Evolutionary conservation across 2,888 invertebrate species (phyloP).

Genomic region (Platycheirus albimanus): DNA sequence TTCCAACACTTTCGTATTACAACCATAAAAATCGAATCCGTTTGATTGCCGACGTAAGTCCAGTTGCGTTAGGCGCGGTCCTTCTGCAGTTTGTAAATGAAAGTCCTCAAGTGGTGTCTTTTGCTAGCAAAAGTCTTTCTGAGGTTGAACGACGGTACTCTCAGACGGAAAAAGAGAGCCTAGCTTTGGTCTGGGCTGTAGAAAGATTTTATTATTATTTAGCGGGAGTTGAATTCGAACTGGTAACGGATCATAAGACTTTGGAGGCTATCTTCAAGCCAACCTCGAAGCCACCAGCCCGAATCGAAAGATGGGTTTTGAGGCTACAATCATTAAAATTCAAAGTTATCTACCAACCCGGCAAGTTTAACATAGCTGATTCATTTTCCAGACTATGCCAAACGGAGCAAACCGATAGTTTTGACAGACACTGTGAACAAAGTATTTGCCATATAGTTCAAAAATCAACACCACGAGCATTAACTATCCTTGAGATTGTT

Average conservation of each 20-base stretch:
- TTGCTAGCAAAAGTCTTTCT: slow-evolving; percentile 64
- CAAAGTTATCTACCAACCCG: too few species aligned
- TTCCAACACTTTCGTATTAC: slow-evolving; percentile 30
- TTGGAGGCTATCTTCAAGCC: too few species aligned
- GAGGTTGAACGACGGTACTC: slow-evolving; percentile 31
- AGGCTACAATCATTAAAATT: too few species aligned
- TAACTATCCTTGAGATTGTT: slow-evolving; percentile 24
- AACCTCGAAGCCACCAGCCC: too few species aligned
- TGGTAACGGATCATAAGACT: slow-evolving; percentile 19
- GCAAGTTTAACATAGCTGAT: slow-evolving; percentile 28
- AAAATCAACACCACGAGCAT: slow-evolving; percentile 17
- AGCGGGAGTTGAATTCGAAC: slow-evolving; percentile 59
- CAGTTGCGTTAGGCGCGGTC: slow-evolving; percentile 36
- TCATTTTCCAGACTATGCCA: slow-evolving; percentile 24
- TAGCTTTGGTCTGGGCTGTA: slow-evolving; percentile 19
- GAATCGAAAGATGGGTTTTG: too few species aligned
- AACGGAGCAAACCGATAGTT: not conserved
- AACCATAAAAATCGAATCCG: slow-evolving; percentile 24
- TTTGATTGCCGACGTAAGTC: slow-evolving; percentile 32
- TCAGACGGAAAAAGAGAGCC: slow-evolving; percentile 49
- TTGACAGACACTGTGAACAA: slow-evolving; percentile 24
- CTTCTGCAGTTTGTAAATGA: slow-evolving; percentile 23
- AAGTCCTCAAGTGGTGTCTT: slow-evolving; percentile 43
- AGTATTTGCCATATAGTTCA: slow-evolving; percentile 32
- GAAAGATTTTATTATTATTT: slow-evolving; percentile 60